Percentiles rank a stretch among this genome's conserved stretches.
These are phyloP conservation scores for Scolopax mira DNA, from an alignment of 2,113 vertebrate species.

Conservation along the genomic window DNA sequence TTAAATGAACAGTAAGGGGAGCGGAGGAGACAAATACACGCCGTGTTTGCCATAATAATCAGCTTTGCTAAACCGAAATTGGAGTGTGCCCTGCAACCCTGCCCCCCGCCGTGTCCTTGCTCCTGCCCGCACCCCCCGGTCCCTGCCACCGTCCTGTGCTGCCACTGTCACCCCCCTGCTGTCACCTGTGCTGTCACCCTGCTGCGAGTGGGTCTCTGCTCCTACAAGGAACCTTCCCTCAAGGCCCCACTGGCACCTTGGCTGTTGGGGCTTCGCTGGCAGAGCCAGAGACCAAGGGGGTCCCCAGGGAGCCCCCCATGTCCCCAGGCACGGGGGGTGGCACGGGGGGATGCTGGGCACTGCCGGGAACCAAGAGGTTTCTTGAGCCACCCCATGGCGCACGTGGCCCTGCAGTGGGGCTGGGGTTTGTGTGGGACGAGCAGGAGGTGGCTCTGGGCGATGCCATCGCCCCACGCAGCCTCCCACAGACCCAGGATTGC, in stretches of 20 bases:
- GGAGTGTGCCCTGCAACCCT: not conserved
- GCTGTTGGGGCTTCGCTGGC: fast-evolving
- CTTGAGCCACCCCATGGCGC: fast-evolving
- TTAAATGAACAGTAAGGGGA: conserved; percentile 60
- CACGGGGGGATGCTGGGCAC: not conserved
- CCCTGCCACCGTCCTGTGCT: not conserved
- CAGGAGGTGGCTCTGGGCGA: not conserved
- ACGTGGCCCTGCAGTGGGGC: fast-evolving
- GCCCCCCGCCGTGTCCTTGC: not conserved
- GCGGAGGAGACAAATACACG: not conserved
- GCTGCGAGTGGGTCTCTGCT: not conserved
- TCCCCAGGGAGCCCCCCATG: not conserved
- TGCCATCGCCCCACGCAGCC: not conserved
- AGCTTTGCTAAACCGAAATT: not conserved
- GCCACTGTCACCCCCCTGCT: not conserved
- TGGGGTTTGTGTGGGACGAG: fast-evolving
- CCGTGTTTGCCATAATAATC: conserved; percentile 59
- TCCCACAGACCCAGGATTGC: not conserved
- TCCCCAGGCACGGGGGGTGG: not conserved
- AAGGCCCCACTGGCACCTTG: fast-evolving
- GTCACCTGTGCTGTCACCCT: not conserved
- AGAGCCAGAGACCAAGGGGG: fast-evolving
- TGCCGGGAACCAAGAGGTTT: not conserved
- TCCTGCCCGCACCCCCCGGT: fast-evolving
- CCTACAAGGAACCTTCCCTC: not conserved